Percentiles rank a stretch among this genome's conserved stretches.
phyloP scores from a whole-genome alignment of 2,797 vertebrate genomes.

The Poeciliopsis paucimaculata region DNA sequence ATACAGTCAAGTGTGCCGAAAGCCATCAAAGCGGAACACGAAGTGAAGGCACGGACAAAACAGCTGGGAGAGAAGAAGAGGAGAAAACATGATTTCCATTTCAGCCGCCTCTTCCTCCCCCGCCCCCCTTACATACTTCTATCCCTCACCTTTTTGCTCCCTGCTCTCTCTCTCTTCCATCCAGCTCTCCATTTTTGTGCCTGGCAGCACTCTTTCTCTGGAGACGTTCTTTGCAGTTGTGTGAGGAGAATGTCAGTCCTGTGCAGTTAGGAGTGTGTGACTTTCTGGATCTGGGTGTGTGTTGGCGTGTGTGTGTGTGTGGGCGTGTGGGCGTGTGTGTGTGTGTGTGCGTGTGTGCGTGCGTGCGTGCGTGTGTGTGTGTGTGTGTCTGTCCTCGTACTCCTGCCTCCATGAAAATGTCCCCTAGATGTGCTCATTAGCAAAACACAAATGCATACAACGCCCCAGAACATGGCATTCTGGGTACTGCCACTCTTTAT shows the following conservation, averaged over 20 bases:
- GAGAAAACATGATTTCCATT: slow-evolving; percentile 34
- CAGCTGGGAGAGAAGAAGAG: slow-evolving; percentile 45
- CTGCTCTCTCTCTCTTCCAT: slow-evolving; percentile 29
- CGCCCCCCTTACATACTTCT: slow-evolving; percentile 12
- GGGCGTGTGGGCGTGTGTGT: slow-evolving; percentile 10
- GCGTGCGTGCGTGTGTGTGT: slow-evolving; percentile 15
- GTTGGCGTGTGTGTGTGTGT: slow-evolving; percentile 4
- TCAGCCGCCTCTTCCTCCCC: slow-evolving; percentile 12
- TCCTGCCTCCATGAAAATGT: slow-evolving; percentile 38
- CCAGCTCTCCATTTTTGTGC: slow-evolving; percentile 62
- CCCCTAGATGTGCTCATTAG: slow-evolving; percentile 76
- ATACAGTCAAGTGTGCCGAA: slow-evolving; percentile 67
- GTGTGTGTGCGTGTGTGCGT: slow-evolving; percentile 16
- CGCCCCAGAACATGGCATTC: slow-evolving; percentile 68
- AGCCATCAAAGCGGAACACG: slow-evolving; percentile 58
- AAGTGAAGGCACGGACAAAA: slow-evolving; percentile 55
- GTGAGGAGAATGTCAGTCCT: slow-evolving; percentile 73
- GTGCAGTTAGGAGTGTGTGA: slow-evolving; percentile 44
- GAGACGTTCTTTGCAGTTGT: slow-evolving; percentile 72
- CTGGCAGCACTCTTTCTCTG: slow-evolving; percentile 76
- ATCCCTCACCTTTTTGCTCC: slow-evolving; percentile 63
- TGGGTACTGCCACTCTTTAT: slow-evolving; percentile 63
- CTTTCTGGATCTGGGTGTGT: slow-evolving; percentile 6
- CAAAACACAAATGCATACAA: slow-evolving; percentile 64
- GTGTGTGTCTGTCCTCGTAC: slow-evolving; percentile 16